Percentiles rank a stretch among this genome's conserved stretches.
phyloP scores from a whole-genome alignment of 2,888 invertebrate species.

The Punctoribates punctum region DNA sequence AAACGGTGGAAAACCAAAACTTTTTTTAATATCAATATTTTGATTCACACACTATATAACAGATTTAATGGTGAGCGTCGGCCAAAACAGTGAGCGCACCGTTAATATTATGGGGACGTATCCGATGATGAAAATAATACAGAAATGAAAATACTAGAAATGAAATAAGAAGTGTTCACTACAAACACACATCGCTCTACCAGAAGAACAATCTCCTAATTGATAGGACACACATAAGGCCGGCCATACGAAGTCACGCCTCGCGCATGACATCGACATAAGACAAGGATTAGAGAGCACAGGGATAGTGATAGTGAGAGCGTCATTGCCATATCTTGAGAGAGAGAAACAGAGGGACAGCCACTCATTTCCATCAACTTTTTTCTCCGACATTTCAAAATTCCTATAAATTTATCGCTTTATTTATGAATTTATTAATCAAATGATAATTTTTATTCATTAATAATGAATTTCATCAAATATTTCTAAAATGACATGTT shows the following conservation, averaged over 20 bases:
- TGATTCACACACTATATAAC: conserved; percentile 8
- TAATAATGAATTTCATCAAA: neutral
- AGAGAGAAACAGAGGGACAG: neutral
- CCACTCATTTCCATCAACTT: neutral
- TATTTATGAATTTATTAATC: conserved; percentile 1
- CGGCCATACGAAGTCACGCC: neutral
- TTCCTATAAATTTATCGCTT: too few relatives aligned
- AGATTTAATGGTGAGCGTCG: neutral
- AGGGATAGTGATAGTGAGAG: neutral
- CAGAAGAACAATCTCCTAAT: conserved; percentile 34
- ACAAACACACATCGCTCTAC: conserved; percentile 22
- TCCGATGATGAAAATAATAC: conserved; percentile 34
- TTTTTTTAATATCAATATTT: neutral
- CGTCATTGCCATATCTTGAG: neutral
- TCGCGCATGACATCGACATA: conserved; percentile 14
- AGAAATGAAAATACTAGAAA: conserved; percentile 34
- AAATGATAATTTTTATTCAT: neutral
- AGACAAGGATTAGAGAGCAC: neutral
- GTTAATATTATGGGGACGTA: conserved; percentile 23
- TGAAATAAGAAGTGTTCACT: conserved; percentile 24
- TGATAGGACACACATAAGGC: conserved; percentile 37
- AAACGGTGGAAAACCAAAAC: neutral
- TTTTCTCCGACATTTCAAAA: too few relatives aligned
- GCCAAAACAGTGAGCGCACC: neutral
- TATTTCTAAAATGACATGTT: neutral